Base-by-base conservation (phyloP, 1,140 invertebrate species). In the Himalopsyche phryganea region DNA sequence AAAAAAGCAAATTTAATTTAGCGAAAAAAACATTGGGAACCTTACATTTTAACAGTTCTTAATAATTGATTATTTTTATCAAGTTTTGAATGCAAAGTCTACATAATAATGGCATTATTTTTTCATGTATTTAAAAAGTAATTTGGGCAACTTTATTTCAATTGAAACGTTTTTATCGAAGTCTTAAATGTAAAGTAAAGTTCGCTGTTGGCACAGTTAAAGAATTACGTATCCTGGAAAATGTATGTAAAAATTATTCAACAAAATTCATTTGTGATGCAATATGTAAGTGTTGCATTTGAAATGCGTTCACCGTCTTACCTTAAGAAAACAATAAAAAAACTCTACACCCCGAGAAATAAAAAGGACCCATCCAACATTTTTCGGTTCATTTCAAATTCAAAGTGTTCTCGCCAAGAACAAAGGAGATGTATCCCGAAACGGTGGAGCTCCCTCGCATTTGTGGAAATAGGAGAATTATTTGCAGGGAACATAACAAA, bases 371-470 rank as follows among this genome's bases (percentile, higher is more conserved):
- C 52, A 60, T 51, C 23, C 47, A 58, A 55, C 51, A 55, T 63
- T 63, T 58, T 63, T 59, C 56, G 52, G 52, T 60, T 63, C 61
- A 63, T 63, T 63, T 63, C 61, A 54, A 51, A 63, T 63, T 63
- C 61, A 60, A 63, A 63, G 57, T 57, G 57, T 55, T 41, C 50
- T 58, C 40, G 23, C 19, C 9, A 28, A 63, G 57, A 63, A 63
- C 61, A 63, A 63, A 63, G 61, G 50, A 63, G 35, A 46, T 56
- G 28, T 55, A 54, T 50, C 44, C 52, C 40, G 38, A 3, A 28
- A 28, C 9, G 23, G 23, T 9, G 9, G 9, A 28, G 23, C 23
- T 28, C 40, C 54, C 23, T 50, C 46, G 35, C 48, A 54, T 41
- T 41, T 54, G 23, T 28, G 32, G 48, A 60, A 56, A 63, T 63